phyloP scores from a whole-genome alignment of 64 coral and sea anemone genomes.

The Astreopora myriophthalma region DNA sequence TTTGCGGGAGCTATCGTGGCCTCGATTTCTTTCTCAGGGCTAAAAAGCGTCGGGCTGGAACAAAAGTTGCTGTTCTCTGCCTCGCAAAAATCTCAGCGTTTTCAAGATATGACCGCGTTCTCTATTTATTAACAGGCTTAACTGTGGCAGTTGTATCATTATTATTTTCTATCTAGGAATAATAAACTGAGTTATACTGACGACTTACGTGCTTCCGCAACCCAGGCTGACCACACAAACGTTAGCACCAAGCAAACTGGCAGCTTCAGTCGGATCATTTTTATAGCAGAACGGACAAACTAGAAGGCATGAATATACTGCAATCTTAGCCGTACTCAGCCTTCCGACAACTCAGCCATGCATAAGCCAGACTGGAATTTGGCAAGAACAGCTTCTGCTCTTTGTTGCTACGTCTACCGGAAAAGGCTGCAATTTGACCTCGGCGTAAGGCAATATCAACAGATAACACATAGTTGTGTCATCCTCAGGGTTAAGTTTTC shows the following conservation, averaged over 20 bases:
- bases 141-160: not conserved
- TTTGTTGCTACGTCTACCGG: not conserved
- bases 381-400: not conserved
- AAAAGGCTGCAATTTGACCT: not conserved
- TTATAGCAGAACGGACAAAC: not conserved
- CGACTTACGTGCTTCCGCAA: constrained; percentile 4
- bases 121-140: too few species aligned
- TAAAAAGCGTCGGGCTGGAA: not conserved
- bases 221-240: not conserved
- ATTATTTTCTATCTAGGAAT: not conserved
- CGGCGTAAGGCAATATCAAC: not conserved
- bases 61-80: too few species aligned
- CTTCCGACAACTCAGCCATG: not conserved
- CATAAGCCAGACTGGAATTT: not conserved
- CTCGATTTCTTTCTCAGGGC: too few species aligned
- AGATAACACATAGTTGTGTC: not conserved
- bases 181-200: not conserved
- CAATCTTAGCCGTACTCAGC: not conserved
- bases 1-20: too few species aligned
- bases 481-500: not conserved
- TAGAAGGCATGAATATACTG: not conserved
- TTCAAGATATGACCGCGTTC: not conserved
- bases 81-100: too few species aligned
- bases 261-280: not conserved
- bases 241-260: not conserved